These are phyloP conservation scores for Psylliodes chrysocephalus DNA, from an alignment of 2,888 invertebrate species.

Conservation along the genomic window DNA sequence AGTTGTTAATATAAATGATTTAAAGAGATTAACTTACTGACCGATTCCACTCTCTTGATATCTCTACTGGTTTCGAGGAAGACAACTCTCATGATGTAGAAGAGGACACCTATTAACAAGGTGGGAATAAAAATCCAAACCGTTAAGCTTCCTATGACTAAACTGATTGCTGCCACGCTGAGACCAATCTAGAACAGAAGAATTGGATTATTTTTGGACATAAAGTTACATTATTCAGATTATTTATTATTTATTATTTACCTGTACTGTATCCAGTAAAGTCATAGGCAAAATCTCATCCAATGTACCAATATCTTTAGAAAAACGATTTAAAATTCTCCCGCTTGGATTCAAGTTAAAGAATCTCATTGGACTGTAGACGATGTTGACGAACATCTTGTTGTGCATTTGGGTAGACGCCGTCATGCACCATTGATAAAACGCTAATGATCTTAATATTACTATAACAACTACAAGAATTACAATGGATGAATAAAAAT, in stretches of 20 bases:
- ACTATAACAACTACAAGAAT: slow-evolving; percentile 52
- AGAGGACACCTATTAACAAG: slow-evolving; percentile 71
- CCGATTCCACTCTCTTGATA: slow-evolving; percentile 76
- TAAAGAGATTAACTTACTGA: slow-evolving; percentile 68
- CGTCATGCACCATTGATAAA: slow-evolving; percentile 67
- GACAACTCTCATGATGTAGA: slow-evolving; percentile 74
- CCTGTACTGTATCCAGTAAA: slow-evolving; percentile 64
- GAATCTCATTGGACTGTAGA: slow-evolving; percentile 73
- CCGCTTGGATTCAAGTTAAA: slow-evolving; percentile 76
- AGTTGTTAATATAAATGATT: neutral
- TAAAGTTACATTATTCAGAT: neutral
- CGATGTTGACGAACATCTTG: slow-evolving; percentile 67
- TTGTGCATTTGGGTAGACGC: slow-evolving; percentile 70
- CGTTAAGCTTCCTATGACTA: slow-evolving; percentile 78
- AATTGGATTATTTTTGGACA: slow-evolving; percentile 45
- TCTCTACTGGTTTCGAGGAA: slow-evolving; percentile 81
- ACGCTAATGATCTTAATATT: slow-evolving; percentile 64
- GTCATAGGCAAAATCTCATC: slow-evolving; percentile 71
- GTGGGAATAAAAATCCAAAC: slow-evolving; percentile 76
- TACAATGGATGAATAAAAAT: slow-evolving; percentile 19
- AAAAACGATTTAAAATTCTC: slow-evolving; percentile 75
- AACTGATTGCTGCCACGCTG: slow-evolving; percentile 74
- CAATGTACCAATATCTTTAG: slow-evolving; percentile 75
- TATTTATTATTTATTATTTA: slow-evolving; percentile 36
- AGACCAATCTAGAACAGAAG: slow-evolving; percentile 68